Conservation (phyloP, 2,888 invertebrate genomes). For the Mesoligia furuncula region DNA sequence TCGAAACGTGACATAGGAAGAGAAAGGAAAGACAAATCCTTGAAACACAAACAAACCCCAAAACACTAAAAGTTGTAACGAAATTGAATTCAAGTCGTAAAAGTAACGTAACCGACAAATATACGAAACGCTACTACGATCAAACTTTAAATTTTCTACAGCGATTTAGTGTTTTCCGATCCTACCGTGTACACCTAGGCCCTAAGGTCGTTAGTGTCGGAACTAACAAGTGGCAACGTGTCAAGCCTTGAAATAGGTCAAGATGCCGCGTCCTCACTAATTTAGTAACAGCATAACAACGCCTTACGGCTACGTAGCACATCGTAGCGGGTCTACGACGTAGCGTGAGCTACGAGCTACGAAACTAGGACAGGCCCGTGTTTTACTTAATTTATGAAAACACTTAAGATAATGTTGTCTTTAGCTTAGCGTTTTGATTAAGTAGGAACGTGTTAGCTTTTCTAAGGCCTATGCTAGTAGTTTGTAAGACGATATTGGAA, state of each 20-base stretch:
- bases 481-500: neutral
- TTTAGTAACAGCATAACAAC: conserved; percentile 79
- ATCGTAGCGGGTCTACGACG: conserved; percentile 66
- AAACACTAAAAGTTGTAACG: neutral
- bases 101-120: neutral
- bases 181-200: conserved; percentile 35
- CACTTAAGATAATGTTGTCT: conserved; percentile 51
- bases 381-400: conserved; percentile 61
- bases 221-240: conserved; percentile 79
- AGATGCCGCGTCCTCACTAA: conserved; percentile 80
- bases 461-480: conserved; percentile 7
- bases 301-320: conserved; percentile 77
- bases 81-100: neutral
- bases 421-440: conserved; percentile 40
- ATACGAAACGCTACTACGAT: neutral
- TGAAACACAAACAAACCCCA: neutral
- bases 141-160: neutral
- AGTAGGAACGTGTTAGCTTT: conserved; percentile 43
- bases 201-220: conserved; percentile 78
- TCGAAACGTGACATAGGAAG: neutral
- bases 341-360: conserved; percentile 72
- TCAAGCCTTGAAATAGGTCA: conserved; percentile 80
- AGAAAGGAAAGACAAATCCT: neutral
- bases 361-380: conserved; percentile 66
- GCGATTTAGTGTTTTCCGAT: neutral